Evolutionary conservation across 1,140 invertebrate genomes (phyloP), one percentile per base, ranked within the genome.

Genomic region (Portunus trituberculatus): DNA sequence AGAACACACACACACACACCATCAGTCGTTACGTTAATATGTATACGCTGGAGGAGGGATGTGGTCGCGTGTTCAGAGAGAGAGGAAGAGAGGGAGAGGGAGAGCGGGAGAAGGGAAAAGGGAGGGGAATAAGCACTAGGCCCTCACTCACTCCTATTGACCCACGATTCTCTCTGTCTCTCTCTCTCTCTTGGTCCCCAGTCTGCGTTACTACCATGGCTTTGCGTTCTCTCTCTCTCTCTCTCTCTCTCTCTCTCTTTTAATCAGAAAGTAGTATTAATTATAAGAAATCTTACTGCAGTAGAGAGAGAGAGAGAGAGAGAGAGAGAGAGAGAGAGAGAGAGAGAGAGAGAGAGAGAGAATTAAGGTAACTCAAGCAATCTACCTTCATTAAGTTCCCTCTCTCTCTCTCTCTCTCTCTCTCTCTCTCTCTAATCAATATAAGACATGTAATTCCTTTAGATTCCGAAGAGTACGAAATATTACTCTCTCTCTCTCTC

Each of bases 301-400:
- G 83, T 12, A 86, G 28, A 86, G 32, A 39, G 16, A 88, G 86
- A 88, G 86, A 88, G 86, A 88, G 86, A 88, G 86, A 88, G 86
- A 88, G 28, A 88, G 86, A 88, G 86, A 88, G 86, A 88, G 86
- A 88, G 86, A 88, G 86, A 88, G 86, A 88, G 86, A 88, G 86
- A 88, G 86, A 88, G 86, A 88, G 86, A 88, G 86, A 87, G 86
- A 87, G 59, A 87, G 86, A 88, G 45, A 45, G 86, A 46, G 45
- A 10, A 28, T 12, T 25, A 59, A 59, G 52, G 52, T 59, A 59
- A 59, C 52, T 59, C 52, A 59, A 59, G 52, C 8, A 59, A 59
- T 59, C 52, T 20, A 59, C 12, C 16, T 59, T 31, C 83, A 31
- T 39, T 86, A 39, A 14, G 4, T 25, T 12, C 83, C 16, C 83